A percentile compares a stretch with the other conserved stretches of the same genome.
Conservation (phyloP, 2,888 invertebrate genomes). For the Campopleginae sp. region DNA sequence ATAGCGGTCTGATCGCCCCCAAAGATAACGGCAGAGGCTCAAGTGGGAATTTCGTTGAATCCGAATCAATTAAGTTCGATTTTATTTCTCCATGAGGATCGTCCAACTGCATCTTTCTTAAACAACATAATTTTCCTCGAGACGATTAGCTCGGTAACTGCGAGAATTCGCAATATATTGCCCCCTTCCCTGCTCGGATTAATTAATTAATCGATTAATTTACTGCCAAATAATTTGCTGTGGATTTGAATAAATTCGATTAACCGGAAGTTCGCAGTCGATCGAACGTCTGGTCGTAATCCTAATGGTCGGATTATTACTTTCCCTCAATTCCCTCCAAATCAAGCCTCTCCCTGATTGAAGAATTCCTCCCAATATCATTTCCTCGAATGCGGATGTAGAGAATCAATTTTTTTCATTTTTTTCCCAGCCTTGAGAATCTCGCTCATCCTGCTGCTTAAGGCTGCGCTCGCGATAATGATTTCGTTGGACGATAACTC, state of each 20-base stretch:
- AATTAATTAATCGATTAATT: neutral
- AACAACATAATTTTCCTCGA: neutral
- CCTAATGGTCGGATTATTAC: neutral
- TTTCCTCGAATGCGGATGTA: neutral
- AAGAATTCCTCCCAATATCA: neutral
- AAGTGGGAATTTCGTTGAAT: conserved; percentile 6
- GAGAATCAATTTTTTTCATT: neutral
- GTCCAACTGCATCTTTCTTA: neutral
- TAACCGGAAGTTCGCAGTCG: neutral
- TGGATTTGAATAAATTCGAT: neutral
- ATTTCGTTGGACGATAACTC: conserved; percentile 25
- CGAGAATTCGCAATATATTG: neutral
- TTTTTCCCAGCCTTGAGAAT: neutral
- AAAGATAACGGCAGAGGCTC: conserved; percentile 14
- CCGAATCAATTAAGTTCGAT: neutral
- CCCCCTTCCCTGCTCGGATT: neutral
- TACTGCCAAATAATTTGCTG: neutral
- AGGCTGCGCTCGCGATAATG: conserved; percentile 2
- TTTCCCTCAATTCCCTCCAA: neutral
- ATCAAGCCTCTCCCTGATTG: neutral
- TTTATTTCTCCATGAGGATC: neutral
- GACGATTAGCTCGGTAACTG: neutral
- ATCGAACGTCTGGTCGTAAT: neutral
- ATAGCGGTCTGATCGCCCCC: conserved; percentile 13
- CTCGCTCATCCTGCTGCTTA: neutral